These are phyloP conservation scores for Protomyctophum bolini DNA, from an alignment of 2,113 vertebrate species.

Conservation along the genomic window DNA sequence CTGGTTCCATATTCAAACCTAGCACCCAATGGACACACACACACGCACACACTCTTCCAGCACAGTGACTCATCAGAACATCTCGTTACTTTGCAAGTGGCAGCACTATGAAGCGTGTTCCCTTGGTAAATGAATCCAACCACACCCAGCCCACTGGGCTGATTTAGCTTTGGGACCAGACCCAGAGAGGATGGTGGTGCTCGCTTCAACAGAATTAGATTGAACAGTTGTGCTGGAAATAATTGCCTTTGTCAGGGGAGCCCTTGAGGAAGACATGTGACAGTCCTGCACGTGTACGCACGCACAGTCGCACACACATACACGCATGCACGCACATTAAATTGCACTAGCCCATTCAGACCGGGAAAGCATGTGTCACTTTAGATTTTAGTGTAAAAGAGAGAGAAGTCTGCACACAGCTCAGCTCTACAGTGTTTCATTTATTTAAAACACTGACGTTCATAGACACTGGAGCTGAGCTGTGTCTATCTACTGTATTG, in stretches of 20 bases:
- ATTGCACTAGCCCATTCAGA: background rate
- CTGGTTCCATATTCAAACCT: too few species aligned
- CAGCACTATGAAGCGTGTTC: slow-evolving; percentile 32
- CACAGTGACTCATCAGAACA: slow-evolving; percentile 28
- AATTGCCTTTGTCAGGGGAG: slow-evolving; percentile 36
- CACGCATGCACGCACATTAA: background rate
- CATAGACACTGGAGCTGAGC: too few species aligned
- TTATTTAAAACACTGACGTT: too few species aligned
- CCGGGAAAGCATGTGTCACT: too few species aligned
- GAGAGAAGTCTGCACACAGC: too few species aligned
- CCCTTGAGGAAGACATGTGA: slow-evolving; percentile 11
- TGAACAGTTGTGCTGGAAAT: slow-evolving; percentile 38
- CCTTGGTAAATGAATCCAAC: slow-evolving; percentile 45
- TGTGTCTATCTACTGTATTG: too few species aligned
- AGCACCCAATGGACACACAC: slow-evolving; percentile 50
- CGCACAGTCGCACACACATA: background rate
- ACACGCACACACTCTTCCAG: slow-evolving; percentile 5
- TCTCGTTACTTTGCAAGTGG: slow-evolving; percentile 39
- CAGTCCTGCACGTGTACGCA: slow-evolving; percentile 8
- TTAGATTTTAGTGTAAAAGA: too few species aligned
- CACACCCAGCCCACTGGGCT: slow-evolving; percentile 30
- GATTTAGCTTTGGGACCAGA: slow-evolving; percentile 36
- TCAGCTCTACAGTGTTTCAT: too few species aligned
- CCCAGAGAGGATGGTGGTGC: slow-evolving; percentile 20
- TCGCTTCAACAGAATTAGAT: slow-evolving; percentile 24